Percentiles rank a stretch among this genome's conserved stretches.
Evolutionary conservation across 2,888 invertebrate species (phyloP).

Genomic region (Sinelater perroti): DNA sequence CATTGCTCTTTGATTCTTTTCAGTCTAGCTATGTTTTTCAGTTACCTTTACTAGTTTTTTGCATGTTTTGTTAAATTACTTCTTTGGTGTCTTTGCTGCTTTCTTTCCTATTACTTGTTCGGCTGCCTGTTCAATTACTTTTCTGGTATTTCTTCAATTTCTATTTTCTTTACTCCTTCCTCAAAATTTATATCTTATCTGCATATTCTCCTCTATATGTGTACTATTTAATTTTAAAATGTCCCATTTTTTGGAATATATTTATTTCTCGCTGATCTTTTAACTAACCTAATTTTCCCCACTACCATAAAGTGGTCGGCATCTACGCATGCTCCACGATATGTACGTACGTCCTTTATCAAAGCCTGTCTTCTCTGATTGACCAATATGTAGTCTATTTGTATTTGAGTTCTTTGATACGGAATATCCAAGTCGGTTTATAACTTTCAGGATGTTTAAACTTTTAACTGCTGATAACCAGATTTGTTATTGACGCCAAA

Average conservation of each 20-base stretch:
- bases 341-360: conserved; percentile 24
- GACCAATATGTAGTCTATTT: too few relatives aligned
- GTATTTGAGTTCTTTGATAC: too few relatives aligned
- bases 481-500: too few relatives aligned
- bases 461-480: too few relatives aligned
- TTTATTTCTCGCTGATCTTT: too few relatives aligned
- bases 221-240: conserved; percentile 16
- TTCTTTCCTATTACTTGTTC: not conserved
- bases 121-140: not conserved
- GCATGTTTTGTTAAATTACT: conserved; percentile 9
- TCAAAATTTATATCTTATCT: too few relatives aligned
- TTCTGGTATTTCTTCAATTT: not conserved
- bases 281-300: not conserved
- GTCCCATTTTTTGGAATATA: too few relatives aligned
- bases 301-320: conserved; percentile 20
- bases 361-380: too few relatives aligned
- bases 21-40: conserved; percentile 6
- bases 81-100: conserved; percentile 2
- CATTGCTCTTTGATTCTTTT: conserved; percentile 11
- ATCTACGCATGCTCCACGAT: conserved; percentile 23
- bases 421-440: too few relatives aligned
- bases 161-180: conserved; percentile 5
- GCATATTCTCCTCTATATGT: too few relatives aligned
- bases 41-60: conserved; percentile 1
- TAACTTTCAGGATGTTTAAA: too few relatives aligned